A percentile compares a stretch with the other conserved stretches of the same genome.
phyloP scores from a whole-genome alignment of 2,888 invertebrate species.

The Abrostola tripartita region DNA sequence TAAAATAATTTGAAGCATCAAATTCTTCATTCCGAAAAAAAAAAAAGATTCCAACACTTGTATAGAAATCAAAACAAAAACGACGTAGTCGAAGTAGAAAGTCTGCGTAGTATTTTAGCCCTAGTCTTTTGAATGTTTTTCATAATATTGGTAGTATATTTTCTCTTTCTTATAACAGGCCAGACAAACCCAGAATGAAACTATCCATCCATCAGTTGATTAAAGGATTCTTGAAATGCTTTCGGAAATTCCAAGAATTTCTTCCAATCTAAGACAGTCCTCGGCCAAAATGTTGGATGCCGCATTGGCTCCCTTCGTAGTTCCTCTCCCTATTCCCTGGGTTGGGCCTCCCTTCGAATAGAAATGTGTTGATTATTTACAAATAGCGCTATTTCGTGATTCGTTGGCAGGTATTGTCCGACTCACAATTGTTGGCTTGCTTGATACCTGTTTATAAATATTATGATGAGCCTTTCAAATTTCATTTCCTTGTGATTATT shows the following conservation, averaged over 20 bases:
- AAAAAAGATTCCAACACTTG: too few relatives aligned
- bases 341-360: conserved; percentile 65
- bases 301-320: conserved; percentile 53
- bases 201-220: conserved; percentile 38
- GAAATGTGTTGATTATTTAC: conserved; percentile 78
- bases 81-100: too few relatives aligned
- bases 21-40: too few relatives aligned
- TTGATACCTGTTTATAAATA: conserved; percentile 45
- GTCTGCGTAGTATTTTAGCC: too few relatives aligned
- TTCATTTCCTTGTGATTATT: conserved; percentile 50
- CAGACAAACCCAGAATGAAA: background rate
- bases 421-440: conserved; percentile 43
- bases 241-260: conserved; percentile 23
- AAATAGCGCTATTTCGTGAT: conserved; percentile 73
- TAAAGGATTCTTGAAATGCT: conserved; percentile 25
- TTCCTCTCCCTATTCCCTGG: conserved; percentile 45
- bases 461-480: conserved; percentile 50
- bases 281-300: conserved; percentile 35
- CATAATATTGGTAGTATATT: background rate
- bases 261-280: conserved; percentile 18
- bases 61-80: too few relatives aligned
- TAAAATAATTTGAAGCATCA: too few relatives aligned
- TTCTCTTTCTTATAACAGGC: background rate
- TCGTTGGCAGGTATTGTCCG: conserved; percentile 65
- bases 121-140: too few relatives aligned